A percentile compares a stretch with the other conserved stretches of the same genome.
Conservation (phyloP, 1,140 invertebrate species). For the Tetranychus urticae region DNA sequence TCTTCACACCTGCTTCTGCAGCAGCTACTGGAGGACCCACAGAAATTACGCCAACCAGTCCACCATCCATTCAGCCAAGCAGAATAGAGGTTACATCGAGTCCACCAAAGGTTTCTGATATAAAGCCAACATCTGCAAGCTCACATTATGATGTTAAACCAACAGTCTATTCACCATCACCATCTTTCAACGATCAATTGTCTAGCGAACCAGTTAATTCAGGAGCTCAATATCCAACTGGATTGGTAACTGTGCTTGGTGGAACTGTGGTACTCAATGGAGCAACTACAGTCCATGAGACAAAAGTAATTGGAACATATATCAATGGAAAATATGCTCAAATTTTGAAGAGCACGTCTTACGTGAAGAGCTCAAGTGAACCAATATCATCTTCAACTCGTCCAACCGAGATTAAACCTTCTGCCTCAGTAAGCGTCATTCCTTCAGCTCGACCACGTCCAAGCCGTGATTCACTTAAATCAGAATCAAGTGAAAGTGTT, state of each 20-base stretch:
- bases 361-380: constrained; percentile 21
- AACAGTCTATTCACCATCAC: too few relatives aligned
- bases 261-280: constrained; percentile 59
- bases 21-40: constrained; percentile 12
- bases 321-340: constrained; percentile 60
- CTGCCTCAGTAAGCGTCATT: not conserved
- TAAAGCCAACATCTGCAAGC: not conserved
- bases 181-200: not conserved
- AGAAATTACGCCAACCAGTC: not conserved
- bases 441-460: not conserved
- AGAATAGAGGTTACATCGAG: constrained; percentile 18
- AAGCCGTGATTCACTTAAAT: not conserved
- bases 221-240: constrained; percentile 30
- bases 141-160: not conserved
- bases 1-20: constrained; percentile 49
- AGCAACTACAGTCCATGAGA: constrained; percentile 56
- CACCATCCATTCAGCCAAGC: not conserved
- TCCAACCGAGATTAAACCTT: not conserved
- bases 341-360: constrained; percentile 42
- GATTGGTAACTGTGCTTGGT: constrained; percentile 49
- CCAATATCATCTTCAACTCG: not conserved
- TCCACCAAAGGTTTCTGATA: constrained; percentile 26
- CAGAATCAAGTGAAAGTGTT: not conserved
- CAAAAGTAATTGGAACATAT: constrained; percentile 60
- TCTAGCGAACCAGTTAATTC: not conserved